Evolutionary conservation across 1,140 invertebrate genomes (phyloP).

Genomic region (Latrodectus geometricus): DNA sequence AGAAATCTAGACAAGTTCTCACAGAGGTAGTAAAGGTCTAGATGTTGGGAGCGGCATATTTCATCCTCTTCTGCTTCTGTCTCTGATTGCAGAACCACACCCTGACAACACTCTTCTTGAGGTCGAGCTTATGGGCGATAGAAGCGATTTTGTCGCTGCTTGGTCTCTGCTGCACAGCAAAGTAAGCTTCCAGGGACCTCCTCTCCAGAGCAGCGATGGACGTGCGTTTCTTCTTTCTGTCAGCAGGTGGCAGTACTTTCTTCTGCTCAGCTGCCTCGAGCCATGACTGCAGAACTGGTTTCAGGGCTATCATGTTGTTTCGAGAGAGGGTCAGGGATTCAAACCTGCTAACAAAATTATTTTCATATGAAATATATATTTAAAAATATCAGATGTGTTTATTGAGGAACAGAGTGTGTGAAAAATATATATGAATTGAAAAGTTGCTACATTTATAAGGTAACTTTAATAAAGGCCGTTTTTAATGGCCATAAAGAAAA

Average conservation of each 20-base stretch:
- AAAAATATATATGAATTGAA: too few relatives aligned
- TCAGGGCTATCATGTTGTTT: constrained; percentile 99
- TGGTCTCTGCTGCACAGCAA: constrained; percentile 96
- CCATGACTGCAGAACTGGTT: constrained; percentile 99
- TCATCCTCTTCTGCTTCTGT: constrained; percentile 99
- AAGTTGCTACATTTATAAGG: too few relatives aligned
- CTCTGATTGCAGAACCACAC: constrained; percentile 99
- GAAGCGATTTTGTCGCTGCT: constrained; percentile 99
- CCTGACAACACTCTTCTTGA: constrained; percentile 99
- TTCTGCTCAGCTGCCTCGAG: constrained; percentile 97
- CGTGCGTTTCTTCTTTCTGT: constrained; percentile 98
- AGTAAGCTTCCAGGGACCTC: constrained; percentile 96
- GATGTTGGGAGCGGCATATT: constrained; percentile 83
- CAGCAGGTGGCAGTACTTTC: constrained; percentile 87
- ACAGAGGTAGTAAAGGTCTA: too few relatives aligned
- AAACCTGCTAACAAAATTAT: constrained; percentile 76
- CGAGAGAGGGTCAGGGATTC: constrained; percentile 98
- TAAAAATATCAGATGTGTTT: not conserved
- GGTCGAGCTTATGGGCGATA: constrained; percentile 98
- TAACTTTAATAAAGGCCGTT: too few relatives aligned
- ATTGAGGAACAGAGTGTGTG: too few relatives aligned
- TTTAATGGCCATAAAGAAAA: too few relatives aligned
- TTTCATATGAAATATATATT: not conserved
- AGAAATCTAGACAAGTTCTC: too few relatives aligned
- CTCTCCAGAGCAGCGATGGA: constrained; percentile 99